Evolutionary conservation across 2,113 vertebrate species (phyloP).

Genomic region (Amphiprion percula): DNA sequence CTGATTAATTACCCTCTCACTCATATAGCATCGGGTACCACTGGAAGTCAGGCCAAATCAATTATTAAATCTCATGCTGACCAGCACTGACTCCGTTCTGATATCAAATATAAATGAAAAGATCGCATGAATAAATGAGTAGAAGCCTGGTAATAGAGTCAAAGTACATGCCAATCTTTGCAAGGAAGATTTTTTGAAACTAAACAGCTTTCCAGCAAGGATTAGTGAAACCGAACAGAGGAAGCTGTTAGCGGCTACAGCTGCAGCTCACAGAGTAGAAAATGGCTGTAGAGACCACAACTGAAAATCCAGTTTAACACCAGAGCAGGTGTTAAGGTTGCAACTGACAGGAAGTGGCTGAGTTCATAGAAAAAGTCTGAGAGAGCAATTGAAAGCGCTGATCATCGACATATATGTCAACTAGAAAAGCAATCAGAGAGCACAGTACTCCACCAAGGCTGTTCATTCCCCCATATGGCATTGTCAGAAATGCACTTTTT

Average conservation of each 20-base stretch:
- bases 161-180: conserved; percentile 42
- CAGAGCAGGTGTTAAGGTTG: not conserved
- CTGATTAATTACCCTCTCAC: conserved; percentile 60
- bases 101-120: conserved; percentile 64
- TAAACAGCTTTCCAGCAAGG: conserved; percentile 13
- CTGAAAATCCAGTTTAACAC: not conserved
- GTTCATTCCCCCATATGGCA: too few relatives aligned
- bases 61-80: conserved; percentile 53
- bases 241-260: not conserved
- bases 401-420: too few relatives aligned
- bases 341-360: too few relatives aligned
- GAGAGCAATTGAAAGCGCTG: too few relatives aligned
- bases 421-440: too few relatives aligned
- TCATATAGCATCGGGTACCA: conserved; percentile 35
- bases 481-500: too few relatives aligned
- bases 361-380: not conserved
- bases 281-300: not conserved
- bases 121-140: conserved; percentile 26
- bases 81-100: conserved; percentile 32
- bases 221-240: conserved; percentile 8
- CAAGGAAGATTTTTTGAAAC: conserved; percentile 14
- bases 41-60: conserved; percentile 45
- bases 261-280: not conserved
- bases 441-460: too few relatives aligned
- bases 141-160: conserved; percentile 23